Evolutionary conservation across 2,888 invertebrate species (phyloP).

Genomic region (Nomada fucata): DNA sequence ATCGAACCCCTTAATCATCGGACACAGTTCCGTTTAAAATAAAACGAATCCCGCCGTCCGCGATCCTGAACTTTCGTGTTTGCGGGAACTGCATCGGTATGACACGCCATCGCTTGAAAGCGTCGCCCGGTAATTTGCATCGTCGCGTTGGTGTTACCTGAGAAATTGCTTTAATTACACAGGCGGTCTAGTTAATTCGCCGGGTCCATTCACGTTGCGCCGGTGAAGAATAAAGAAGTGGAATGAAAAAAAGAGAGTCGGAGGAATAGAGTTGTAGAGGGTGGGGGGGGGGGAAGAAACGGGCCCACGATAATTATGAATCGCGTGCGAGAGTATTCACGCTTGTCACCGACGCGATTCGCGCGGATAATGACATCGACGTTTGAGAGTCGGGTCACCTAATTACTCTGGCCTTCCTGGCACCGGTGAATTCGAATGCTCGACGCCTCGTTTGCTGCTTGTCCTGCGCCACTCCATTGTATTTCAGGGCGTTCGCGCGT

Average conservation of each 20-base stretch:
- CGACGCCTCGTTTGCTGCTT: slow-evolving; percentile 25
- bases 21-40: too few species aligned
- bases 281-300: not conserved
- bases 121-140: slow-evolving; percentile 39
- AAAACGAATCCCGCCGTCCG: not conserved
- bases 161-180: slow-evolving; percentile 57
- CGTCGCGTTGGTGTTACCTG: slow-evolving; percentile 20
- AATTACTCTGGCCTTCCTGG: slow-evolving; percentile 27
- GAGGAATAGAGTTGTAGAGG: not conserved
- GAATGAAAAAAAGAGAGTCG: not conserved
- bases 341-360: slow-evolving; percentile 2
- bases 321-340: not conserved
- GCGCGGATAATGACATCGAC: slow-evolving; percentile 28
- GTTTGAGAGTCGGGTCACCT: slow-evolving; percentile 34
- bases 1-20: too few species aligned
- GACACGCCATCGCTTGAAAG: slow-evolving; percentile 26
- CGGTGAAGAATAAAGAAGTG: not conserved
- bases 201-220: slow-evolving; percentile 28
- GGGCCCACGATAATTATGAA: slow-evolving; percentile 45
- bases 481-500: slow-evolving; percentile 27
- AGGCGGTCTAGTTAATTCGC: slow-evolving; percentile 46
- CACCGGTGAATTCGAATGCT: slow-evolving; percentile 15
- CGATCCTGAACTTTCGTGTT: too few species aligned
- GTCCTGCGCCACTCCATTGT: slow-evolving; percentile 17
- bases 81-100: slow-evolving; percentile 4